Base-by-base conservation (phyloP, 2,797 vertebrate genomes). In the Clarias laeviceps region DNA sequence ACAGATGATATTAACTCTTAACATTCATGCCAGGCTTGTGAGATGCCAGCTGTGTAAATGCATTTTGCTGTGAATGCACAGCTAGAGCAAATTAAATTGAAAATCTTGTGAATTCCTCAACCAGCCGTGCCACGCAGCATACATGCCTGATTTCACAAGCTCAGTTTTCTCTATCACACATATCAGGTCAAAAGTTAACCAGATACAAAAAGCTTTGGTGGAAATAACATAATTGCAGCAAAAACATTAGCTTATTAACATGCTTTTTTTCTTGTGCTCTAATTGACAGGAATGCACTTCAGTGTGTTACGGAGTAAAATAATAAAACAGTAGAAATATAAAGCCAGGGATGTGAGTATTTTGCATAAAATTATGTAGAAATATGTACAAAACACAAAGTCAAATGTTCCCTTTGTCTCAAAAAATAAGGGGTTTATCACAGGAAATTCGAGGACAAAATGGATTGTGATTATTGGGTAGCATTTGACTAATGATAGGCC, bases 401-500 rank as follows among this genome's bases (percentile, higher is more conserved):
- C 18, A 37, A 79, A 54, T 34, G 59, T n/a, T 77, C 27, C 22
- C 24, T 84, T 81, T 34, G 27, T 45, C 59, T 29, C 0, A 45
- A 5, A 62, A 64, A 83, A 69, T 80, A 61, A 74, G 32, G 22
- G 62, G 61, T 80, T 40, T 20, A 89, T 80, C 74, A 59, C 88
- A 86, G 86, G 82, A 89, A 77, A 62, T 57, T 40, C 68, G 83
- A 61, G 32, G 80, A 78, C 56, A 77, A 20, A 22, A 62, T 68
- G 59, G 68, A 66, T 34, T 40, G 83, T 83, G 86, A 86, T 88
- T 85, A 85, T 77, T 40, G 87, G 82, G 74, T 88, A 24, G 70
- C 84, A 77, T 82, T 74, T 76, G 70, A 76, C 76, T 86, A 89
- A 89, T 88, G 83, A 89, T 81, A 86, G 83, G 80, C 66, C 40